Evolutionary conservation across 2,113 vertebrate genomes (phyloP).

Genomic region (Ptilonorhynchus violaceus): DNA sequence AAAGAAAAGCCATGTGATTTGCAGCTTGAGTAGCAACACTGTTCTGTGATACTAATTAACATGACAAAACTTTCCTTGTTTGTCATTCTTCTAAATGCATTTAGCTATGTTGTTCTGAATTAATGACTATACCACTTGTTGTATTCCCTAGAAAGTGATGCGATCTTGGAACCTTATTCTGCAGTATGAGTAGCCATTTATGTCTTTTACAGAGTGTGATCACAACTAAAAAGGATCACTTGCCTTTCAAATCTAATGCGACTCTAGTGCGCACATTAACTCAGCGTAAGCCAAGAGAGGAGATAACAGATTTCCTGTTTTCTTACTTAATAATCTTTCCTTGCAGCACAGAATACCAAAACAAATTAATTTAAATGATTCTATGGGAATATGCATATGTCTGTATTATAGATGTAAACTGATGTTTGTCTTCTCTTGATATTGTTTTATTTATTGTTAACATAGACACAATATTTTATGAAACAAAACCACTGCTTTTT

Average conservation of each 20-base stretch:
- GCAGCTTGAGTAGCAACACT: neutral
- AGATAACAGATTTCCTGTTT: neutral
- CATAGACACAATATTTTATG: neutral
- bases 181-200: neutral
- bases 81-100: neutral
- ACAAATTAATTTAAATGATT: neutral
- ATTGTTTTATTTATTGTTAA: neutral
- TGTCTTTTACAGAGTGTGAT: neutral
- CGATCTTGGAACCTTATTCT: neutral
- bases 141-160: neutral
- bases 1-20: neutral
- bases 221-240: neutral
- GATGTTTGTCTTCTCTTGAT: neutral
- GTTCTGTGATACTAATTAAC: neutral
- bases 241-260: neutral
- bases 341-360: neutral
- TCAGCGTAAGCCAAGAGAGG: neutral
- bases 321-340: neutral
- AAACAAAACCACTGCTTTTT: neutral
- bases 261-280: neutral
- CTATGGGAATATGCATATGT: no score
- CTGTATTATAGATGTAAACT: neutral
- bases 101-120: neutral
- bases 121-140: neutral
- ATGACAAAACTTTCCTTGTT: neutral